Conservation (phyloP, 2,888 invertebrate species). For the Agrotis puta region DNA sequence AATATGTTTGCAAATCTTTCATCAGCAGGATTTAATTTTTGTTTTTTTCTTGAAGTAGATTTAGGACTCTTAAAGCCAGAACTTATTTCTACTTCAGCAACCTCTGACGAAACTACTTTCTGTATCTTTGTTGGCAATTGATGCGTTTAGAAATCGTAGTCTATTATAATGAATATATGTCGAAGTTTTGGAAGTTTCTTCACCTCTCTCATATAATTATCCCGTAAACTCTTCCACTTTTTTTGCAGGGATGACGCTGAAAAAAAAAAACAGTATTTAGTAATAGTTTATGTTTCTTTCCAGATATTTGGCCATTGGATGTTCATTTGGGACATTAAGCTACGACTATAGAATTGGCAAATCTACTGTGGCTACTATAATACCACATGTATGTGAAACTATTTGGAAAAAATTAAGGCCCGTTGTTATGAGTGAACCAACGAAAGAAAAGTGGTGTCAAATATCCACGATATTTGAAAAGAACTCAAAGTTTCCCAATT, state of each 20-base stretch:
- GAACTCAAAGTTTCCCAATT: conserved; percentile 59
- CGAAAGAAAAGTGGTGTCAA: conserved; percentile 56
- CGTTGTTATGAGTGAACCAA: conserved; percentile 54
- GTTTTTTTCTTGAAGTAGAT: conserved; percentile 53
- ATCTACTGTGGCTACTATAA: conserved; percentile 58
- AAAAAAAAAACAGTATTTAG: too few relatives aligned
- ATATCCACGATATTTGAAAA: conserved; percentile 55
- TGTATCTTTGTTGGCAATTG: conserved; percentile 46
- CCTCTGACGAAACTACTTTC: conserved; percentile 56
- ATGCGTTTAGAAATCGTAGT: conserved; percentile 38
- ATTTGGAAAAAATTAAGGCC: conserved; percentile 58
- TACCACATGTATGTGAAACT: conserved; percentile 59
- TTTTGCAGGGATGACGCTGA: conserved; percentile 55
- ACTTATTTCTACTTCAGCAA: conserved; percentile 22
- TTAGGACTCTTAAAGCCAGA: conserved; percentile 51
- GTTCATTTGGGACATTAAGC: conserved; percentile 60
- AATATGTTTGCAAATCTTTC: conserved; percentile 60
- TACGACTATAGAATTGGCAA: conserved; percentile 60
- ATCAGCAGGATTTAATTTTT: conserved; percentile 57
- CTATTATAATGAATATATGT: conserved; percentile 56
- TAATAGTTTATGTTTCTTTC: neutral
- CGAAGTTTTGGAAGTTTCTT: conserved; percentile 55
- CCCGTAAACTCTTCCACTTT: conserved; percentile 59
- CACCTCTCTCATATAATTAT: conserved; percentile 58
- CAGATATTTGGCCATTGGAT: conserved; percentile 57